Evolutionary conservation across 2,113 vertebrate species (phyloP).

Genomic region (Propithecus coquereli): DNA sequence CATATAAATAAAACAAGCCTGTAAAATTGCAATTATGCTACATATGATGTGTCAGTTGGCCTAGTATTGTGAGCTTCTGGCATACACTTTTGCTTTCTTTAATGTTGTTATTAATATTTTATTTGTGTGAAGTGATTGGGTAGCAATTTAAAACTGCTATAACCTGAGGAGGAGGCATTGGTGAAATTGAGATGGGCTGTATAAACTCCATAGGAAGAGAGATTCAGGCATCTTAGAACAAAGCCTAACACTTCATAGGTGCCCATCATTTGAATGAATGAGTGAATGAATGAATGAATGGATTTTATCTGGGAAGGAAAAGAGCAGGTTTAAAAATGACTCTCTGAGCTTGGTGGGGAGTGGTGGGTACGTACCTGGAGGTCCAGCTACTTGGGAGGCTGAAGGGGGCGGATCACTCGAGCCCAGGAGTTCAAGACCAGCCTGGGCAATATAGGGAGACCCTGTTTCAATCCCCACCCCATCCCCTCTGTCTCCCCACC

Average conservation of each 20-base stretch:
- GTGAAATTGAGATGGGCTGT: background rate
- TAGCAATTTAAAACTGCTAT: background rate
- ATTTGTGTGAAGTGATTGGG: background rate
- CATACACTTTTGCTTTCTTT: background rate
- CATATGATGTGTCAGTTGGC: accelerated
- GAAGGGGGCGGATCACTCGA: no score
- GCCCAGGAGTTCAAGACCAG: no score
- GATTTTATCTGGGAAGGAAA: background rate
- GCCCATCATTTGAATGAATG: background rate
- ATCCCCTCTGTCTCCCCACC: accelerated
- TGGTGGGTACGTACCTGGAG: no score
- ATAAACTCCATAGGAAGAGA: background rate
- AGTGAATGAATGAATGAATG: background rate
- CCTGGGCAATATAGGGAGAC: no score
- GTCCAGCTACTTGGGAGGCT: no score
- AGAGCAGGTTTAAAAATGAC: background rate
- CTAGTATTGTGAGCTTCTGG: background rate
- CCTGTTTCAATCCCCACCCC: no score
- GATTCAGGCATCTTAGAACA: background rate
- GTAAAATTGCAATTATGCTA: background rate
- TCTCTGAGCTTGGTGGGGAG: no score
- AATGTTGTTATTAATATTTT: background rate
- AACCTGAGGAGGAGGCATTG: background rate
- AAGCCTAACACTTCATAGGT: background rate
- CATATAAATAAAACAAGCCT: background rate